A percentile compares a stretch with the other conserved stretches of the same genome.
Evolutionary conservation across 2,113 vertebrate species (phyloP).

Genomic region (Trogon surrucura): DNA sequence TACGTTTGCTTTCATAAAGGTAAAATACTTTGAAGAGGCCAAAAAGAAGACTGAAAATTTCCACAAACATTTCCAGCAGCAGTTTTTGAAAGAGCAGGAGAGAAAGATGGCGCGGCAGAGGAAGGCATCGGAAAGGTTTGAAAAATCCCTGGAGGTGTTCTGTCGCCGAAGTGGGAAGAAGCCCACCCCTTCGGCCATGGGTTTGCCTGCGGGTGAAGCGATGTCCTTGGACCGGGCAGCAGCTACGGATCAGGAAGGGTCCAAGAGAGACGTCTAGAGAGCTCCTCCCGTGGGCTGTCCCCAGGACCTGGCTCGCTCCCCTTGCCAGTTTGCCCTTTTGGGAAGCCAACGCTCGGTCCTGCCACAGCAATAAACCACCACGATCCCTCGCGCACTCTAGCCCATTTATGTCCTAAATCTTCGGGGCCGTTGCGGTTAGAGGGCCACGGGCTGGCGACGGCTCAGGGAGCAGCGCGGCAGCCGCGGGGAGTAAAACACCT

Average conservation of each 20-base stretch:
- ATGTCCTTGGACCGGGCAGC: rapidly evolving
- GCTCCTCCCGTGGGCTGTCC: not conserved
- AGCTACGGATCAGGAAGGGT: rapidly evolving
- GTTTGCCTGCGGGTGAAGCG: rapidly evolving
- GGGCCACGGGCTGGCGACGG: not conserved
- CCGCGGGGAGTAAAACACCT: not conserved
- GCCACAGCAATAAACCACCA: not conserved
- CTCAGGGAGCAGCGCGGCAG: not conserved
- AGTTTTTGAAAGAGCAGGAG: slow-evolving; percentile 67
- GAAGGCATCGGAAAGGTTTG: not conserved
- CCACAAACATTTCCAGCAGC: slow-evolving; percentile 55
- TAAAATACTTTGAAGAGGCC: slow-evolving; percentile 37
- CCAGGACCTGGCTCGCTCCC: rapidly evolving
- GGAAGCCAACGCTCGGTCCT: rapidly evolving
- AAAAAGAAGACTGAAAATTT: slow-evolving; percentile 39
- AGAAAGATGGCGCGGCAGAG: slow-evolving; percentile 25
- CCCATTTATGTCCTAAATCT: no score
- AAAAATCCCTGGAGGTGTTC: slow-evolving; percentile 36
- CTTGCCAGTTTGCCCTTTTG: not conserved
- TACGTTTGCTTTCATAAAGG: slow-evolving; percentile 11
- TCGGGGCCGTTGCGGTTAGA: not conserved
- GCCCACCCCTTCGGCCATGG: rapidly evolving
- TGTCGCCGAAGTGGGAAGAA: not conserved
- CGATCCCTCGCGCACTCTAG: rapidly evolving
- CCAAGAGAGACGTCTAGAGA: not conserved